Percentiles rank a stretch among this genome's conserved stretches.
phyloP scores from a whole-genome alignment of 2,888 invertebrate genomes.

The Macrosiphum euphorbiae region DNA sequence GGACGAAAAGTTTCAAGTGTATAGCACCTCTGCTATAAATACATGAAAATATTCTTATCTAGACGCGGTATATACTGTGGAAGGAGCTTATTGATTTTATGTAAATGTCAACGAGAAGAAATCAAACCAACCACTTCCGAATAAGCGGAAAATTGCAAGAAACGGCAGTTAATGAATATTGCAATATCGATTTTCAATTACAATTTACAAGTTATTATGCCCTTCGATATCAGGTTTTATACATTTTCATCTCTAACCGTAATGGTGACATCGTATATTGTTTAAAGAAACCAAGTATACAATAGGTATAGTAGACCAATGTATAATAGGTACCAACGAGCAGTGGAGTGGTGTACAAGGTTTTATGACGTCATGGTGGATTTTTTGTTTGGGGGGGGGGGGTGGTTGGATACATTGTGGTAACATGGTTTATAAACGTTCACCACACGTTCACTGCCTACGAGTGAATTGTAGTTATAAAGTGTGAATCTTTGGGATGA shows the following conservation, averaged over 20 bases:
- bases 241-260: neutral
- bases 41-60: neutral
- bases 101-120: neutral
- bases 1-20: neutral
- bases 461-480: neutral
- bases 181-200: neutral
- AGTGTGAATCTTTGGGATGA: neutral
- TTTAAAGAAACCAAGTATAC: neutral
- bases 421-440: no score
- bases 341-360: no score
- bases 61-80: no score
- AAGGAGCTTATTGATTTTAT: neutral
- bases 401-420: no score
- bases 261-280: neutral
- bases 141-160: neutral
- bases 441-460: neutral
- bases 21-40: neutral
- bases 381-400: no score
- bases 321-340: neutral
- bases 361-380: no score
- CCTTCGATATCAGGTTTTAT: neutral
- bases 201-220: neutral
- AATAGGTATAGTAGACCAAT: no score
- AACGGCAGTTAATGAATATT: neutral
- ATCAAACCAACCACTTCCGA: neutral